phyloP scores from a whole-genome alignment of 2,113 vertebrate species.

The Mola mola region DNA sequence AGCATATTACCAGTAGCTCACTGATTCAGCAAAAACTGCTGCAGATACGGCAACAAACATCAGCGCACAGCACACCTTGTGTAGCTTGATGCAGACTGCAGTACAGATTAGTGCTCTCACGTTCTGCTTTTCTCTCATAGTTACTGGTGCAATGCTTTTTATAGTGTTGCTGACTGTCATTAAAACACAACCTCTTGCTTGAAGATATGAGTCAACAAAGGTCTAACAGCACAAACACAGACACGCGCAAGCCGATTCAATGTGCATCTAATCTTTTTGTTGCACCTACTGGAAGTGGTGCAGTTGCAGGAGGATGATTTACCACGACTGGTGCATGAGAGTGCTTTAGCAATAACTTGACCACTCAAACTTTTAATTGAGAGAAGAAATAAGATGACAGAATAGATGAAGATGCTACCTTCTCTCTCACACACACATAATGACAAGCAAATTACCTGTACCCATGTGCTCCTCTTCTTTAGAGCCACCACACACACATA shows the following conservation, averaged over 20 bases:
- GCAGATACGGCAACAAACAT: conserved; percentile 57
- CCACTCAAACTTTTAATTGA: not conserved
- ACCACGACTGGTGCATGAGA: not conserved
- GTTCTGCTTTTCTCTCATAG: not conserved
- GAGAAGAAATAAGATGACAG: not conserved
- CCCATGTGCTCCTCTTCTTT: conserved; percentile 15
- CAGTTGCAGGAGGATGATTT: not conserved
- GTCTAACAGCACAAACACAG: no score
- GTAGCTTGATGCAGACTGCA: conserved; percentile 18
- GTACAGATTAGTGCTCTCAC: not conserved
- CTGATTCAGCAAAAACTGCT: conserved; percentile 78
- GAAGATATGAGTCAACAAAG: no score
- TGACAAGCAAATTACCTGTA: not conserved
- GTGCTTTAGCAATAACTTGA: conserved; percentile 7
- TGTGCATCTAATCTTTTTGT: conserved; percentile 2
- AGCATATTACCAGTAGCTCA: conserved; percentile 49
- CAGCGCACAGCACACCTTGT: not conserved
- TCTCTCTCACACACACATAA: not conserved
- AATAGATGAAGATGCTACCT: not conserved
- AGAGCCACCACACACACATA: conserved; percentile 47
- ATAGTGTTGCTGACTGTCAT: not conserved
- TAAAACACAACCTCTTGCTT: not conserved
- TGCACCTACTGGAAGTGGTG: conserved; percentile 8
- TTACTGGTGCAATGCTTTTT: not conserved
- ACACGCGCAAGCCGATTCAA: conserved; percentile 2